phyloP scores from a whole-genome alignment of 1,140 invertebrate genomes.

The Lethrus apterus region DNA sequence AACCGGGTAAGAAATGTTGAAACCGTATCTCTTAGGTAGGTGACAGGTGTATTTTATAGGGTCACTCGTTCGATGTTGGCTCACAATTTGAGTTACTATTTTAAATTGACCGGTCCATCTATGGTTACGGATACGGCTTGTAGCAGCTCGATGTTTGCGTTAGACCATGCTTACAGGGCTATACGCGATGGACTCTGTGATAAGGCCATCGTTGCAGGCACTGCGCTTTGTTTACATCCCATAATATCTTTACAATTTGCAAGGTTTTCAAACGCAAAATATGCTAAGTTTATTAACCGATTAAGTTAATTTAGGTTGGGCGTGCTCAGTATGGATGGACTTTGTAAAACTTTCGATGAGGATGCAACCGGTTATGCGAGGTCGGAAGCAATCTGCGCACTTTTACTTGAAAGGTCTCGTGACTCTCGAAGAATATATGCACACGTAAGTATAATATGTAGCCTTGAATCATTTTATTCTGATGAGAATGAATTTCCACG shows the following conservation, averaged over 20 bases:
- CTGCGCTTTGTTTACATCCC: conserved; percentile 77
- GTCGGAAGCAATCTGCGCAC: conserved; percentile 67
- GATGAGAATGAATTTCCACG: too few species aligned
- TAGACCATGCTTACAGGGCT: conserved; percentile 75
- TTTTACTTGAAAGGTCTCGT: conserved; percentile 80
- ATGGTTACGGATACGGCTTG: conserved; percentile 83
- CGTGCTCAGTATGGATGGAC: conserved; percentile 77
- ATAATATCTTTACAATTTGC: conserved; percentile 78
- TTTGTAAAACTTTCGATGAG: conserved; percentile 84
- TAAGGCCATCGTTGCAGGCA: conserved; percentile 78
- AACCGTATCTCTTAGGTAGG: too few species aligned
- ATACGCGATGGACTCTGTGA: conserved; percentile 75
- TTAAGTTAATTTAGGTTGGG: too few species aligned
- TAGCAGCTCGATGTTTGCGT: conserved; percentile 77
- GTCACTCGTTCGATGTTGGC: conserved; percentile 53
- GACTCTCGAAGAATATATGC: too few species aligned
- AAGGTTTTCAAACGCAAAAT: too few species aligned
- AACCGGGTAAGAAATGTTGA: too few species aligned
- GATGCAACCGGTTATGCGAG: conserved; percentile 67
- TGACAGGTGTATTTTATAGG: too few species aligned
- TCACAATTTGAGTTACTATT: conserved; percentile 75
- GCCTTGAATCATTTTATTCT: too few species aligned
- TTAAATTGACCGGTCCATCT: conserved; percentile 68
- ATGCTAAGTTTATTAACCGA: conserved; percentile 23
- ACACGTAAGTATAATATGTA: neutral